Evolutionary conservation across 2,888 invertebrate species (phyloP), one percentile per base, ranked within the genome.

Genomic region (Melipona beecheii): DNA sequence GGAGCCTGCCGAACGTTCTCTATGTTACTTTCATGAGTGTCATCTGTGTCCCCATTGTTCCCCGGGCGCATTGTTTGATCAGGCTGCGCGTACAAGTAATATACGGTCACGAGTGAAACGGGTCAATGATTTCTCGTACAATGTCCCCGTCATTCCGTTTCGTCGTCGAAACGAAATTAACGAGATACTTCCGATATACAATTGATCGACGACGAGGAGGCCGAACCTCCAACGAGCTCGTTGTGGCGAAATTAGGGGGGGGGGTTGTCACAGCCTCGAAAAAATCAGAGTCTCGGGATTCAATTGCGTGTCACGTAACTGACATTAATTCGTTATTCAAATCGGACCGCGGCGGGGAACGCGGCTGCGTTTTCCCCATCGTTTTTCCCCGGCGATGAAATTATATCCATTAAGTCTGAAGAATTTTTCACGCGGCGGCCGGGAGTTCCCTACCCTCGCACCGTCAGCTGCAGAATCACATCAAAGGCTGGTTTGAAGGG

Each of bases 261-360:
- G 4, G 17, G 43, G 43, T 43, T 43, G 43, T 43, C 9, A 43
- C 9, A 43, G 43, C 43, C 9, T 2, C 36, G 6, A 3, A 6
- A 31, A 15, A 50, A n/a, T 31, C 75, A 24, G 2, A 27, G 27
- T 27, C 13, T 13, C 62, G 11, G 9, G 19, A 62, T 62, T 68
- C 58, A 52, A 58, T 31, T 50, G 56, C 66, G 43, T 27, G 43
- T 68, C 54, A 68, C 43, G 60, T 31, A 72, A 69, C 27, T 75
- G 81, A 72, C 81, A 82, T 86, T 81, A 86, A 86, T 86, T 77
- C 81, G 76, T 84, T 82, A 86, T 78, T 74, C 79, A 76, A 84
- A 71, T 75, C 36, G 36, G 64, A 21, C 62, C 70, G 24, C 11
- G 69, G 71, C 72, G 31, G 74, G 36, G 64, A 24, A 66, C 70